phyloP scores from a whole-genome alignment of 2,113 vertebrate species.

The Oceanodroma tethys region DNA sequence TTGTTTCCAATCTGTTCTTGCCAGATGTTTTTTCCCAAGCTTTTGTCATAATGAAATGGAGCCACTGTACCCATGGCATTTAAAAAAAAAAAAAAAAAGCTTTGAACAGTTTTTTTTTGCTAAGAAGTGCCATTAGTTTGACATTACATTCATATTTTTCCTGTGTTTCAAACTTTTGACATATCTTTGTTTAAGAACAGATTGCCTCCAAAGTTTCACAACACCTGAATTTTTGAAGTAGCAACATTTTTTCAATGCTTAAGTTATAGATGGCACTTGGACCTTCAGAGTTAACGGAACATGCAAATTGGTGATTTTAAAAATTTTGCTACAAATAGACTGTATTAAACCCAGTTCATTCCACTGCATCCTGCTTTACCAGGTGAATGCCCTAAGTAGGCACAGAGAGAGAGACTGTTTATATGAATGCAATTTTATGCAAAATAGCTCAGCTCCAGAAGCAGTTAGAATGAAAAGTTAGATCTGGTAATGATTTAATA shows the following conservation, averaged over 20 bases:
- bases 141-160: neutral
- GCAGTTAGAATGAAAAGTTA: neutral
- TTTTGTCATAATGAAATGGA: constrained; percentile 10
- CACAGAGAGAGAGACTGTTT: neutral
- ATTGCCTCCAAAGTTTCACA: neutral
- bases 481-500: neutral
- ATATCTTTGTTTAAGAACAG: neutral
- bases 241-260: neutral
- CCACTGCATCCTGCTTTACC: neutral
- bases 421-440: neutral
- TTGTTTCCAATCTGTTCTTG: neutral
- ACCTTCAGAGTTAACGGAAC: neutral
- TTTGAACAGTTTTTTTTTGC: neutral
- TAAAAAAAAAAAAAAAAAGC: neutral
- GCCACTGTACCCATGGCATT: neutral
- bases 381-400: neutral
- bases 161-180: neutral
- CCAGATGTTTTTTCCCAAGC: constrained; percentile 26
- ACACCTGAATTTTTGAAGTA: neutral
- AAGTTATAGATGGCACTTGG: neutral
- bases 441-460: neutral
- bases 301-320: neutral
- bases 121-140: neutral
- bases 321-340: neutral
- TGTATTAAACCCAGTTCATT: neutral